phyloP scores from a whole-genome alignment of 2,113 vertebrate species.

The Callipepla squamata region DNA sequence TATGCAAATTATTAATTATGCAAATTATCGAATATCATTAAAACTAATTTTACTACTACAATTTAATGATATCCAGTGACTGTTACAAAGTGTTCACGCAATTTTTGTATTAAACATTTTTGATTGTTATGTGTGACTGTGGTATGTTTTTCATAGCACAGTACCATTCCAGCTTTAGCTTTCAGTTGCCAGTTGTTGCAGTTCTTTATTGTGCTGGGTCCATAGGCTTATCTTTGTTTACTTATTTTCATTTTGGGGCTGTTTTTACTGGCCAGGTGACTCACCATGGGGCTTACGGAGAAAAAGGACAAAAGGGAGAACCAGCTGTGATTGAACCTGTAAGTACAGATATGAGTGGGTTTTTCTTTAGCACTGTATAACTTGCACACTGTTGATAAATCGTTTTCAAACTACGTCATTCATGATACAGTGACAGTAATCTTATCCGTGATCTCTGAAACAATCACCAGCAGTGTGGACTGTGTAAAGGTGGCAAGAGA shows the following conservation, averaged over 20 bases:
- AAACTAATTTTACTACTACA: background rate
- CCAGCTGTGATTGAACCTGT: conserved; percentile 97
- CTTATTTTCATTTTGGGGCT: background rate
- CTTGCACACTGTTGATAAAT: background rate
- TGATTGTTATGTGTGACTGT: background rate
- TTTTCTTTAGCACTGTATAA: background rate
- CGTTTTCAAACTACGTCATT: background rate
- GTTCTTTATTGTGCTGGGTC: background rate
- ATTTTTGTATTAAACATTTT: background rate
- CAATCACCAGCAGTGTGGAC: background rate
- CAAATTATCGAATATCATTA: background rate
- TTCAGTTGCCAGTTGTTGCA: conserved; percentile 12
- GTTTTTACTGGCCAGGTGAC: conserved; percentile 80
- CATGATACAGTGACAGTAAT: background rate
- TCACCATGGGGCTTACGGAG: conserved; percentile 83
- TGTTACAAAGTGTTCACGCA: background rate
- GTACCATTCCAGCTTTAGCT: conserved; percentile 58
- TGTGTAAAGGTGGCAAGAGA: background rate
- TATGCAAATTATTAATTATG: background rate
- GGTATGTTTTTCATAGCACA: background rate
- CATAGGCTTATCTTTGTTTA: background rate
- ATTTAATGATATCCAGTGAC: background rate
- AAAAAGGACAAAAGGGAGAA: conserved; percentile 96
- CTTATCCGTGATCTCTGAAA: background rate
- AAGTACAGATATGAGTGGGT: conserved; percentile 69